Conservation (phyloP, 2,113 vertebrate species). For the Echinops telfairi region DNA sequence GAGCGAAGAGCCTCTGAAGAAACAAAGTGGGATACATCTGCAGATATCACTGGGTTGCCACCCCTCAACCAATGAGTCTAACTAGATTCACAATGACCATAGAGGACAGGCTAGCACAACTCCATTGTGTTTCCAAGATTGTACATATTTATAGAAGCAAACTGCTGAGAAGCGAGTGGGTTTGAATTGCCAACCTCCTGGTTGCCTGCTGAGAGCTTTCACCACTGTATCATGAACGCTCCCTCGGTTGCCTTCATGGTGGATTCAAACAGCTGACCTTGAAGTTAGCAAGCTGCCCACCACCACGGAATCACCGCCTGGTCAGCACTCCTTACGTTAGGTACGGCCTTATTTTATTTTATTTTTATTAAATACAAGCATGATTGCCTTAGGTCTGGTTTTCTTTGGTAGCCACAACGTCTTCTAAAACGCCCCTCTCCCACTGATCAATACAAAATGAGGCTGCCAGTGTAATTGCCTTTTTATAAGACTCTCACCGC, state of each 20-base stretch:
- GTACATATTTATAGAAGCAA: too few relatives aligned
- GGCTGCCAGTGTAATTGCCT: conserved; percentile 66
- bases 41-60: background rate
- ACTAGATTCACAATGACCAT: too few relatives aligned
- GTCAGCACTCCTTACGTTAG: background rate
- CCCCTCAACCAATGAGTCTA: too few relatives aligned
- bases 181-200: too few relatives aligned
- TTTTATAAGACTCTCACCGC: conserved; percentile 50
- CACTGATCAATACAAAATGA: conserved; percentile 71
- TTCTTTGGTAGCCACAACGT: conserved; percentile 59
- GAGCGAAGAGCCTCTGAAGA: background rate
- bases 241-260: too few relatives aligned
- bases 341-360: conserved; percentile 4
- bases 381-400: conserved; percentile 25
- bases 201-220: too few relatives aligned
- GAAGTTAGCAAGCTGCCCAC: too few relatives aligned
- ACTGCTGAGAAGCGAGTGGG: too few relatives aligned
- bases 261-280: too few relatives aligned
- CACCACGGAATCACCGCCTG: background rate
- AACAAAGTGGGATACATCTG: background rate
- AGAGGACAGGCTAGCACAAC: too few relatives aligned
- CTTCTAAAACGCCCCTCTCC: conserved; percentile 31
- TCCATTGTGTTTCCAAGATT: too few relatives aligned
- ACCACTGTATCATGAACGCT: too few relatives aligned
- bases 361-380: conserved; percentile 48